Evolutionary conservation across 2,113 vertebrate genomes (phyloP), one percentile per base, ranked within the genome.

Genomic region (Pungitius pungitius): DNA sequence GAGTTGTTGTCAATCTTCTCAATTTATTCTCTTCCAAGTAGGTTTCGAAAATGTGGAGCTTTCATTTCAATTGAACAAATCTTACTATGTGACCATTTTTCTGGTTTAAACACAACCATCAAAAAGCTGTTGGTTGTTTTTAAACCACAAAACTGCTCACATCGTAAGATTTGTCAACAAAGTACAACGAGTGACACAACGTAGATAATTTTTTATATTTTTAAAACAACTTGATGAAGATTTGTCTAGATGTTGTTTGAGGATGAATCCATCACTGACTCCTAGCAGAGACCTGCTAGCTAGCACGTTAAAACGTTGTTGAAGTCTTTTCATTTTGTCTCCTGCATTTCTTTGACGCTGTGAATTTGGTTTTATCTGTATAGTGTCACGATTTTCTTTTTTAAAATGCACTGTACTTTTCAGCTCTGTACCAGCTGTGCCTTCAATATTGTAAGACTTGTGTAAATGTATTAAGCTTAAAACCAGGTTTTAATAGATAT

Each of bases 401-500:
- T 60, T 47, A 39, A 43, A 75, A 73, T 94, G 93, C 95, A 93
- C 93, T 94, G 90, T 94, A 94, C 94, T 95, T 94, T 85, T 88
- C 89, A 92, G 87, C 92, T 85, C 94, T 93, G 93, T 95, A 94
- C 95, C 95, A 94, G 95, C 95, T 94, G 96, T 99, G 96, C 96
- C 96, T 99, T 97, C 87, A 91, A 94, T 93, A 93, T 91, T 94
- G 93, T 94, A 95, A 93, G 69, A 88, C 76, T 80, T 88, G 74
- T 94, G 94, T 95, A 96, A 94, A 96, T 95, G 94, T 93, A 93
- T 95, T 93, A 91, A 94, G 93, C 93, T 94, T 95, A 73, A 81
- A 88, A 87, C 82, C 92, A 86, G 90, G 91, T 92, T 91, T 91
- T 91, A 92, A 93, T 89, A 91, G 86, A 91, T 87, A 90, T 90